These are phyloP conservation scores for Euleptes europaea DNA, from an alignment of 2,113 vertebrate genomes.

Conservation along the genomic window DNA sequence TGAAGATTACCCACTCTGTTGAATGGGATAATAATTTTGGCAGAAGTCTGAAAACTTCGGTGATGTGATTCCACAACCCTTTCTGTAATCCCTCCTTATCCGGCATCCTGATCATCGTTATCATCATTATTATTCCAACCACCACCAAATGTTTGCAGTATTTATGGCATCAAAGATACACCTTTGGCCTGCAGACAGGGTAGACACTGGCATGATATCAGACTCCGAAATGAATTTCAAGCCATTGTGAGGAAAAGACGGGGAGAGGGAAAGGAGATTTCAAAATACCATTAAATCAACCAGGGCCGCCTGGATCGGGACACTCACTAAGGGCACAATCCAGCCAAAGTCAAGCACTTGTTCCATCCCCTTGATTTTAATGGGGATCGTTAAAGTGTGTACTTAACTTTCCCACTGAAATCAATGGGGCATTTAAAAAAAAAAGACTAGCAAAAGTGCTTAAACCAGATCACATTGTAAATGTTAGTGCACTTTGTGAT, in stretches of 20 bases:
- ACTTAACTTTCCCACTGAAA: neutral
- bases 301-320: neutral
- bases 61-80: no score
- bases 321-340: neutral
- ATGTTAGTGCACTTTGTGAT: no score
- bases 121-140: no score
- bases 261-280: neutral
- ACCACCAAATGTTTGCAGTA: no score
- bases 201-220: neutral
- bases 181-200: no score
- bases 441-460: no score
- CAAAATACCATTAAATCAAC: neutral
- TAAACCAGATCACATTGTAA: no score
- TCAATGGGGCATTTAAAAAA: neutral
- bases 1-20: neutral
- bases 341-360: neutral
- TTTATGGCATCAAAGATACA: no score
- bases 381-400: neutral
- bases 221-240: neutral
- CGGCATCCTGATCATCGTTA: no score
- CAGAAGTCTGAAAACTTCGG: neutral
- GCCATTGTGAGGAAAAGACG: no score
- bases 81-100: neutral
- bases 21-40: neutral
- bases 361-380: neutral